A percentile compares a stretch with the other conserved stretches of the same genome.
phyloP scores from a whole-genome alignment of 1,140 invertebrate species.

The Parasteatoda tepidariorum region DNA sequence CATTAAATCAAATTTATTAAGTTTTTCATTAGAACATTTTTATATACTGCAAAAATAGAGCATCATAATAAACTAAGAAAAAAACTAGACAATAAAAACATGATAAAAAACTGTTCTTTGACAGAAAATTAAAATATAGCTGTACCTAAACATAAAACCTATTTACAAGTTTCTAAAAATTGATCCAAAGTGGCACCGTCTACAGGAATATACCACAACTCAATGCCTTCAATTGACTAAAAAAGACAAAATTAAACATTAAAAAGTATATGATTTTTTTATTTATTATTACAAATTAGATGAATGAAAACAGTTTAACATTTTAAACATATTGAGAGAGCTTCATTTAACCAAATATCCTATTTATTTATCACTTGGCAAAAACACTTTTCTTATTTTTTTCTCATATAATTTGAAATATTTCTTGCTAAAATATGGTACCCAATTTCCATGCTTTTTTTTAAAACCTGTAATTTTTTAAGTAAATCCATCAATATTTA shows the following conservation, averaged over 20 bases:
- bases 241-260: neutral
- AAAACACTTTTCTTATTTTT: neutral
- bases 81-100: no score
- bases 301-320: neutral
- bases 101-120: no score
- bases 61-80: no score
- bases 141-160: no score
- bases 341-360: neutral
- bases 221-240: slow-evolving; percentile 31
- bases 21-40: no score
- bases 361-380: neutral
- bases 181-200: slow-evolving; percentile 22
- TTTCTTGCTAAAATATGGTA: no score
- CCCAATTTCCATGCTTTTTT: no score
- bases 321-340: neutral
- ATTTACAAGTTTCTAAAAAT: slow-evolving; percentile 55
- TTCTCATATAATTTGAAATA: neutral
- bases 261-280: neutral
- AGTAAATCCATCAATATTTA: no score
- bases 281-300: neutral
- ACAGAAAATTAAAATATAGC: no score
- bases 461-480: no score
- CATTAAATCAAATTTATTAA: no score
- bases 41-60: no score
- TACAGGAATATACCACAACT: slow-evolving; percentile 52